Evolutionary conservation across 2,113 vertebrate species (phyloP).

Genomic region (Bos javanicus): DNA sequence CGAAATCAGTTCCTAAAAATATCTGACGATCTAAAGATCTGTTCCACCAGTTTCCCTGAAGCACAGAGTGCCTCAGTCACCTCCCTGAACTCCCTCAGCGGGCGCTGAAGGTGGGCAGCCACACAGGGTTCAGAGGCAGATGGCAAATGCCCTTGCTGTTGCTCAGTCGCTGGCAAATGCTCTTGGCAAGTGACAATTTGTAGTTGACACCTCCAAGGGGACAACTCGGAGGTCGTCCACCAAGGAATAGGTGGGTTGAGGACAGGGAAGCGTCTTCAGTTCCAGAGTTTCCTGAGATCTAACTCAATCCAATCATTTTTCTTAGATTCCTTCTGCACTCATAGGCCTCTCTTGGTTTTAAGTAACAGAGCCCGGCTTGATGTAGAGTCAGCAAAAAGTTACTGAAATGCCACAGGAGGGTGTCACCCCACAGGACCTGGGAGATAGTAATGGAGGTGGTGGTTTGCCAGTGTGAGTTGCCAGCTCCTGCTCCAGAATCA

Average conservation of each 20-base stretch:
- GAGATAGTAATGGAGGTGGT: neutral
- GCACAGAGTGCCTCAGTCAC: neutral
- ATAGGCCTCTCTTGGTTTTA: neutral
- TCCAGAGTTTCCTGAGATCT: neutral
- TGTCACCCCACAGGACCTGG: neutral
- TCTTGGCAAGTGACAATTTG: neutral
- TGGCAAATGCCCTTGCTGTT: neutral
- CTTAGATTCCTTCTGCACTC: neutral
- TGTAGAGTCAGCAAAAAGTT: neutral
- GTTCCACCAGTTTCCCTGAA: neutral
- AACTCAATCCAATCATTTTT: neutral
- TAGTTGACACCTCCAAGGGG: neutral
- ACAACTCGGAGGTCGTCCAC: neutral
- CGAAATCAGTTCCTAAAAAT: neutral
- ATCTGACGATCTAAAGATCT: neutral
- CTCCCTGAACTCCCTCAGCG: neutral
- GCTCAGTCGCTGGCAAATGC: neutral
- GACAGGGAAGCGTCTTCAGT: fast-evolving
- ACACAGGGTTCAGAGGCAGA: neutral
- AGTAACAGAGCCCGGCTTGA: neutral
- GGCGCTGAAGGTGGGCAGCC: neutral
- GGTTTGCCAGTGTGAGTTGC: neutral
- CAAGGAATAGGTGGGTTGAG: neutral
- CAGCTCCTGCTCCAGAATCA: neutral
- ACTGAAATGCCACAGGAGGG: neutral